Evolutionary conservation across 1,140 invertebrate species (phyloP).

Genomic region (Subanguina moxae): DNA sequence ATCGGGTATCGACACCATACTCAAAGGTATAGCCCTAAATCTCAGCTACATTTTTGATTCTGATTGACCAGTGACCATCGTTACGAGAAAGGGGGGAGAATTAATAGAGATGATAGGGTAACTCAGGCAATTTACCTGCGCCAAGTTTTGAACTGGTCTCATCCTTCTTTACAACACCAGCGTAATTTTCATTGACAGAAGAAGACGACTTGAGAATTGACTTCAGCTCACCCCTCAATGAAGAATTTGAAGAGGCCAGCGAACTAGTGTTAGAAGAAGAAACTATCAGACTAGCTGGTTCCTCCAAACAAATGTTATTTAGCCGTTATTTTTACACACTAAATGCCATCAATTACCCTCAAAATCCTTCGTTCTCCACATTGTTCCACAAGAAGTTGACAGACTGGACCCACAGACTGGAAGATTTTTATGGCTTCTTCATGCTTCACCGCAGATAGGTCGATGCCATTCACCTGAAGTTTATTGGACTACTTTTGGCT

Average conservation of each 20-base stretch:
- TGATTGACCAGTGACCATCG: too few species aligned
- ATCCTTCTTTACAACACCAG: neutral
- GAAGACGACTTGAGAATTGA: neutral
- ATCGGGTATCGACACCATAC: too few species aligned
- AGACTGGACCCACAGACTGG: neutral
- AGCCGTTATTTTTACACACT: too few species aligned
- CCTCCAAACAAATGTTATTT: too few species aligned
- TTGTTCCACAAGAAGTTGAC: neutral
- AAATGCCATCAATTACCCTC: neutral
- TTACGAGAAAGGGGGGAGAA: too few species aligned
- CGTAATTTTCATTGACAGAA: neutral
- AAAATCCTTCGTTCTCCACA: neutral
- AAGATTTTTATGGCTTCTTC: conserved; percentile 49
- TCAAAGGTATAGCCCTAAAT: too few species aligned
- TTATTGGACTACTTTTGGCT: too few species aligned
- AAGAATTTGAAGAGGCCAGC: neutral
- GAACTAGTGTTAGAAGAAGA: too few species aligned
- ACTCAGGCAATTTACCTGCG: neutral
- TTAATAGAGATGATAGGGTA: too few species aligned
- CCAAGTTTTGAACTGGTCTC: neutral
- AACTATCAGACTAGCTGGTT: too few species aligned
- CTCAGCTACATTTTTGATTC: too few species aligned
- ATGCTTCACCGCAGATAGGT: conserved; percentile 30
- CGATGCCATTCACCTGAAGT: conserved; percentile 43
- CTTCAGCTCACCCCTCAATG: neutral